A percentile compares a stretch with the other conserved stretches of the same genome.
These are phyloP conservation scores for Pogonocichla stellata DNA, from an alignment of 2,113 vertebrate genomes.

Conservation along the genomic window DNA sequence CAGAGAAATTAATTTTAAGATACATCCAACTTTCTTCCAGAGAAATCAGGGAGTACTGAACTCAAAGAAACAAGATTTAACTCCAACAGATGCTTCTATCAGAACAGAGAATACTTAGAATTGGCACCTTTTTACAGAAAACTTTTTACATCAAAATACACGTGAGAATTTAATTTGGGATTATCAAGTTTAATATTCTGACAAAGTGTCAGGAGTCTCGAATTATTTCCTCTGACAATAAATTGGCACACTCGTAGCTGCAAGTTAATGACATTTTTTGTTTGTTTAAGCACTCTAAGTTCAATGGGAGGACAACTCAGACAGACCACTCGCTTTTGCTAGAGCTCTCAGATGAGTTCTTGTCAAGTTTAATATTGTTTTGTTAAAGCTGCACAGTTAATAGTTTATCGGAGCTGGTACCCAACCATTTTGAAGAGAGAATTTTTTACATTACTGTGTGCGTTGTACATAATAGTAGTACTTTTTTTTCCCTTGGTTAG, in stretches of 20 bases:
- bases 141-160: not conserved
- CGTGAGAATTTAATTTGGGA: not conserved
- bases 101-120: not conserved
- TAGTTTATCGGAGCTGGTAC: constrained; percentile 9
- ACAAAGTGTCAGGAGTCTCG: not conserved
- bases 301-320: constrained; percentile 49
- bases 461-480: not conserved
- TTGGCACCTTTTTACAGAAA: not conserved
- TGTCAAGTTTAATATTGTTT: constrained; percentile 50
- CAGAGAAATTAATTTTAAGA: not conserved
- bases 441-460: constrained; percentile 4
- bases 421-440: not conserved
- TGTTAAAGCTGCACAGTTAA: constrained; percentile 29
- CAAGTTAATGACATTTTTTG: constrained; percentile 36
- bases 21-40: not conserved
- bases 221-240: constrained; percentile 12
- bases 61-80: not conserved
- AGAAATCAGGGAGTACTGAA: not conserved
- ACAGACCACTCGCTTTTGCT: not conserved
- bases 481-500: not conserved
- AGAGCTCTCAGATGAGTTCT: not conserved
- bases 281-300: constrained; percentile 56
- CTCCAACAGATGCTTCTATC: not conserved
- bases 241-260: not conserved
- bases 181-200: not conserved